These are phyloP conservation scores for Trichogramma evanescens DNA, from an alignment of 2,888 invertebrate species.

Conservation along the genomic window DNA sequence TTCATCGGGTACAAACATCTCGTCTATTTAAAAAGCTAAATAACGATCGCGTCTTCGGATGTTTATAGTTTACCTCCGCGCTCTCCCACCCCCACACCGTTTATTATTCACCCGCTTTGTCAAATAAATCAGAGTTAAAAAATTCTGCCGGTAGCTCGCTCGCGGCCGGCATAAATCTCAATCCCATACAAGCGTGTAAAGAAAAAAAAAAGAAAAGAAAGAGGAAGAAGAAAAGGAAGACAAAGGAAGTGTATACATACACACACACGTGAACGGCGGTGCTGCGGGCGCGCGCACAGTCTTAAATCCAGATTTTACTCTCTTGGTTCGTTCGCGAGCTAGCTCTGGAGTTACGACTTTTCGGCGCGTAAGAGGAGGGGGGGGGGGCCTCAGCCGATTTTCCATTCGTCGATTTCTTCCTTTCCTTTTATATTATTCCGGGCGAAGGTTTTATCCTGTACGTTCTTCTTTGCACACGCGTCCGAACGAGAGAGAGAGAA, in stretches of 20 bases:
- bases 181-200: background rate
- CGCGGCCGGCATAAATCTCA: too few relatives aligned
- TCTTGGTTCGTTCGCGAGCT: too few relatives aligned
- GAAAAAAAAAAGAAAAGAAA: background rate
- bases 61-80: too few relatives aligned
- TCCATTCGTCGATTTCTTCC: background rate
- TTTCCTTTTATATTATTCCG: background rate
- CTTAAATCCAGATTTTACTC: constrained; percentile 5
- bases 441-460: background rate
- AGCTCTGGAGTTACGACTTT: background rate
- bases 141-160: too few relatives aligned
- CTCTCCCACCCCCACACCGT: too few relatives aligned
- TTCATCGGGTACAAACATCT: too few relatives aligned
- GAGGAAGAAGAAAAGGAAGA: background rate
- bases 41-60: too few relatives aligned
- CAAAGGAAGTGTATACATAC: background rate
- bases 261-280: background rate
- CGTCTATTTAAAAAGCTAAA: too few relatives aligned
- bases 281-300: background rate
- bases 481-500: background rate
- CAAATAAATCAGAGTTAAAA: too few relatives aligned
- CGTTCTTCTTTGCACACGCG: background rate
- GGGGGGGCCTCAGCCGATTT: background rate
- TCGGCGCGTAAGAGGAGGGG: background rate
- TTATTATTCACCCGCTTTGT: too few relatives aligned